A percentile compares a stretch with the other conserved stretches of the same genome.
These are phyloP conservation scores for Tragulus kanchil DNA, from an alignment of 2,113 vertebrate species.

Conservation along the genomic window DNA sequence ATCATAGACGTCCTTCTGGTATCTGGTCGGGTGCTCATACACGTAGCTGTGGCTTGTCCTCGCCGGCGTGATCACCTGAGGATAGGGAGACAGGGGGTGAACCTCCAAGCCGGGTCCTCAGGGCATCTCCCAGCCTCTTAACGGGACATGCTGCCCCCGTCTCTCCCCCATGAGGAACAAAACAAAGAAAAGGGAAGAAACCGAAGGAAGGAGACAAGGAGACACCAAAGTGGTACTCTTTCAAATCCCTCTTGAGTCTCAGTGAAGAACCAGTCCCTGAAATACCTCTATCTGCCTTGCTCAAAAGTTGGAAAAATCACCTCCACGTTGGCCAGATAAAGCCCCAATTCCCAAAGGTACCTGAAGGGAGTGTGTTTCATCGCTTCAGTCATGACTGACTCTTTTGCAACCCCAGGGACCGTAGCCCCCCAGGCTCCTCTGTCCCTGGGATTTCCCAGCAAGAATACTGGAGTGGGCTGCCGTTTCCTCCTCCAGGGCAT, in stretches of 20 bases:
- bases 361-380: not conserved
- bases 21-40: slow-evolving; percentile 91
- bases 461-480: not conserved
- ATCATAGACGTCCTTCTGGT: slow-evolving; percentile 95
- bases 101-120: not conserved
- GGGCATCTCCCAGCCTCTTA: not conserved
- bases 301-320: not conserved
- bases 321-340: not conserved
- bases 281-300: not conserved
- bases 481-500: not conserved
- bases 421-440: not conserved
- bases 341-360: not conserved
- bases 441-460: not conserved
- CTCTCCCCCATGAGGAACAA: not conserved
- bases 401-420: not conserved
- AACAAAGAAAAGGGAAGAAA: not conserved
- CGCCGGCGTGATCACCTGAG: slow-evolving; percentile 95
- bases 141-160: not conserved
- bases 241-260: not conserved
- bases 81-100: slow-evolving; percentile 77
- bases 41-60: slow-evolving; percentile 94
- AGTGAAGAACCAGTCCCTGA: not conserved
- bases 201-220: not conserved
- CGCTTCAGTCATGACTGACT: not conserved
- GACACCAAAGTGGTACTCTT: not conserved